phyloP scores from a whole-genome alignment of 1,140 invertebrate species.

The Oedothorax gibbosus region DNA sequence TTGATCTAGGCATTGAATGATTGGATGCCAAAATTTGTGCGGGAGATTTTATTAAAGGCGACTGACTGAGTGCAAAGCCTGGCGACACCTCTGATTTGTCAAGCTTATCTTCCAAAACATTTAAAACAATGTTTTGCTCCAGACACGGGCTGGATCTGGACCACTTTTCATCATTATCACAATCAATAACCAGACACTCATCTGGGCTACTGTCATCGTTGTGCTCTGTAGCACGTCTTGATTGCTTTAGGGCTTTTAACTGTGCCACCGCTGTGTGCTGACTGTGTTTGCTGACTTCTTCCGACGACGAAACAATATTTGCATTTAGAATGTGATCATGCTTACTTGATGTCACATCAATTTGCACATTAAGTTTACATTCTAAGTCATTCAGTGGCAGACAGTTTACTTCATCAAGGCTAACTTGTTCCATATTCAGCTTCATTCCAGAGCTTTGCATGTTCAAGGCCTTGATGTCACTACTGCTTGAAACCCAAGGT shows the following conservation, averaged over 20 bases:
- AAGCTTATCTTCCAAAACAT: constrained; percentile 51
- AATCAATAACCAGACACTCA: constrained; percentile 68
- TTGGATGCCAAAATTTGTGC: constrained; percentile 56
- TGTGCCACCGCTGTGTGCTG: neutral
- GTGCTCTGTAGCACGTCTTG: constrained; percentile 21
- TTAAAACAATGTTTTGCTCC: constrained; percentile 51
- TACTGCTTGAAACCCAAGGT: constrained; percentile 54
- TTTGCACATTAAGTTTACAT: constrained; percentile 13
- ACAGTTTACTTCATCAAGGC: constrained; percentile 35
- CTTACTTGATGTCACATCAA: constrained; percentile 50
- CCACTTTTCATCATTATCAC: constrained; percentile 62
- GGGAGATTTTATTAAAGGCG: constrained; percentile 60
- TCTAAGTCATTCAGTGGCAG: constrained; percentile 33
- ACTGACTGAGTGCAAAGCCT: constrained; percentile 43
- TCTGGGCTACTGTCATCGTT: constrained; percentile 67
- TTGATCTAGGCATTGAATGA: constrained; percentile 67
- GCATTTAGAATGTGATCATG: constrained; percentile 35
- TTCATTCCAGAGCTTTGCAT: constrained; percentile 13
- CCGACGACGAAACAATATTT: constrained; percentile 40
- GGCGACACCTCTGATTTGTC: constrained; percentile 57
- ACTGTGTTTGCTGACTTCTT: constrained; percentile 36
- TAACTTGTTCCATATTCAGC: constrained; percentile 27
- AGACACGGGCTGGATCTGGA: constrained; percentile 32
- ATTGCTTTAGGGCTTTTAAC: constrained; percentile 51
- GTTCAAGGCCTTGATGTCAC: constrained; percentile 43